A percentile compares a stretch with the other conserved stretches of the same genome.
Conservation (phyloP, 2,888 invertebrate genomes). For the Alcis repandata region DNA sequence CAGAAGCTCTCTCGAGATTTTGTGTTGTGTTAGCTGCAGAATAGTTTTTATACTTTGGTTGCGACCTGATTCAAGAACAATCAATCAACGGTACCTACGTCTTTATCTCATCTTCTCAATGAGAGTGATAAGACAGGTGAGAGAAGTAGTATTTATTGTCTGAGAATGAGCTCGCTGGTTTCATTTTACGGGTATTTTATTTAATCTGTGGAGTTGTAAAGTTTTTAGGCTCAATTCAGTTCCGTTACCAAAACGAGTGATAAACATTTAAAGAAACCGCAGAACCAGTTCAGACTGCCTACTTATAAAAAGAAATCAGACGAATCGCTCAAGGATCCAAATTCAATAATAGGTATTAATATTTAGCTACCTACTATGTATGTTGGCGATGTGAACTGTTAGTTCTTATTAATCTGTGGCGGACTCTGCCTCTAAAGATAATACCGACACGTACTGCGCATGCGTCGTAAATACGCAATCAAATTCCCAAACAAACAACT, state of each 20-base stretch:
- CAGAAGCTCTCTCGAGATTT: background rate
- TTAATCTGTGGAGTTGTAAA: background rate
- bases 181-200: background rate
- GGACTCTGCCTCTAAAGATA: slow-evolving; percentile 15
- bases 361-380: too few species aligned
- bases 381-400: background rate
- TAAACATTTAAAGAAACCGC: slow-evolving; percentile 39
- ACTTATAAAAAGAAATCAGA: slow-evolving; percentile 62
- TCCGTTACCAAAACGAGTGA: slow-evolving; percentile 42
- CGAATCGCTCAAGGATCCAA: slow-evolving; percentile 35
- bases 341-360: slow-evolving; percentile 1
- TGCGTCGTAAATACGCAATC: slow-evolving; percentile 54
- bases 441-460: slow-evolving; percentile 60
- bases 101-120: too few species aligned
- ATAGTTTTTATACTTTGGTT: too few species aligned
- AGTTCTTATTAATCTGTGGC: slow-evolving; percentile 10
- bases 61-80: too few species aligned
- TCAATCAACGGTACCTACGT: too few species aligned
- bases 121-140: background rate
- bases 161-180: background rate
- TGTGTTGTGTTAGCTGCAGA: background rate
- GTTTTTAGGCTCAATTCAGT: background rate
- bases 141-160: background rate
- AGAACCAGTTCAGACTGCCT: slow-evolving; percentile 41
- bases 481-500: slow-evolving; percentile 53